Evolutionary conservation across 2,113 vertebrate genomes (phyloP), one percentile per base, ranked within the genome.

Genomic region (Narcine bancroftii): DNA sequence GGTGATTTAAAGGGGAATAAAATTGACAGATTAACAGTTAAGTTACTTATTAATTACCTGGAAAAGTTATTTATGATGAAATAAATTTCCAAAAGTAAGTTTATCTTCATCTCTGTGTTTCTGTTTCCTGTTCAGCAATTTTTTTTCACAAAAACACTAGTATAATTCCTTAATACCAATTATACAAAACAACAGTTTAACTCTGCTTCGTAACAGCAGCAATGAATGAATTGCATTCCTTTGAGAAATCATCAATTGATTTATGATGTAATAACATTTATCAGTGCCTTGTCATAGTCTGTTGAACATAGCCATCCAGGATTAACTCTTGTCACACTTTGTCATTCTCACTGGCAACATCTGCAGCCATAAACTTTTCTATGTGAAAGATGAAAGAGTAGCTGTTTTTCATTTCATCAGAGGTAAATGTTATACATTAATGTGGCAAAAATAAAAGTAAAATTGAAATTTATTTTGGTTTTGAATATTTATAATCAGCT

Each of bases 221-320:
- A 60, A 60, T 26, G 33, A 60, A 60, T 87, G 53, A 87, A 60
- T 87, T 56, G n/a, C 81, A 36, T 36, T 39, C 53, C 56, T 60
- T 36, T 87, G 81, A 87, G 33, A 56, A 63, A 60, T 36, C n/a
- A 60, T 63, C 33, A 19, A n/a, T 63, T 87, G 53, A 87, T 87
- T 87, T 87, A 87, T 87, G 81, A 87, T 60, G 53, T 60, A 87
- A 60, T 87, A 87, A 87, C 81, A 87, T 87, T 87, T 87, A 87
- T 87, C 81, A 87, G 53, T 60, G 53, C n/a, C 81, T 60, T 87
- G 81, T 63, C 81, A 87, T 63, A 87, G 33, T 39, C 53, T 60
- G 53, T 36, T 87, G 81, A 87, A 87, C 81, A 63, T 56, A 63
- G 53, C 33, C 33, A 87, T 87, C 53, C n/a, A 60, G 50, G 21